A percentile compares a stretch with the other conserved stretches of the same genome.
Conservation (phyloP, 2,113 vertebrate genomes). For the Mirounga angustirostris region DNA sequence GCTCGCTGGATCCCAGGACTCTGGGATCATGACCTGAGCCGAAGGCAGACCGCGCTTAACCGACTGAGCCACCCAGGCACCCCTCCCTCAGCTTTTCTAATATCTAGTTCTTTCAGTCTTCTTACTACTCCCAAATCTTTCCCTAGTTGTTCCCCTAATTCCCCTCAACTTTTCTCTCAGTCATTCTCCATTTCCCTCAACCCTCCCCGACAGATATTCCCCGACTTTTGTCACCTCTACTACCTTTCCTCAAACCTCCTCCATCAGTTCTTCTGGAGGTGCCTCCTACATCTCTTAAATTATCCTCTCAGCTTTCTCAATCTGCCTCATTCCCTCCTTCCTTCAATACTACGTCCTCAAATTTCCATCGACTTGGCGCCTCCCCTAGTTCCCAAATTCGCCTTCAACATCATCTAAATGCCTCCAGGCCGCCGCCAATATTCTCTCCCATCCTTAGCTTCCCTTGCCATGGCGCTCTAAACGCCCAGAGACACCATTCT, state of each 20-base stretch:
- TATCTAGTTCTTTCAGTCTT: neutral
- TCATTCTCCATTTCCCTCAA: neutral
- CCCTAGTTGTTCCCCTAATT: neutral
- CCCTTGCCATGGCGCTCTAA: neutral
- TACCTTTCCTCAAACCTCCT: neutral
- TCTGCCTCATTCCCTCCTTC: neutral
- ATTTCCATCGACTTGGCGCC: slow-evolving; percentile 48
- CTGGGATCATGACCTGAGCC: neutral
- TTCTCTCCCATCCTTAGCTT: slow-evolving; percentile 4
- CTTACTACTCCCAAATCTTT: neutral
- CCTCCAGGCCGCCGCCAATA: slow-evolving; percentile 48
- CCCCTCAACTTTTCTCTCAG: slow-evolving; percentile 68
- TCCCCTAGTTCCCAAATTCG: neutral
- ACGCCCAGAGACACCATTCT: slow-evolving; percentile 40
- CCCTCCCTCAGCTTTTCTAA: neutral
- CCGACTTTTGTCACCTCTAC: neutral
- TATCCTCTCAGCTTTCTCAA: neutral
- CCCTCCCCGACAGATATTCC: neutral
- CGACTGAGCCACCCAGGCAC: neutral
- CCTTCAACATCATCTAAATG: neutral
- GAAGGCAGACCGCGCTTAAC: too few species aligned
- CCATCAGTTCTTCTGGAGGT: neutral
- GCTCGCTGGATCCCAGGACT: neutral
- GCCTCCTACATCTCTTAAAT: neutral
- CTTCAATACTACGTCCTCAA: slow-evolving; percentile 27